A percentile compares a stretch with the other conserved stretches of the same genome.
Evolutionary conservation across 1,140 invertebrate species (phyloP).

Genomic region (Drosophila kohkoa): DNA sequence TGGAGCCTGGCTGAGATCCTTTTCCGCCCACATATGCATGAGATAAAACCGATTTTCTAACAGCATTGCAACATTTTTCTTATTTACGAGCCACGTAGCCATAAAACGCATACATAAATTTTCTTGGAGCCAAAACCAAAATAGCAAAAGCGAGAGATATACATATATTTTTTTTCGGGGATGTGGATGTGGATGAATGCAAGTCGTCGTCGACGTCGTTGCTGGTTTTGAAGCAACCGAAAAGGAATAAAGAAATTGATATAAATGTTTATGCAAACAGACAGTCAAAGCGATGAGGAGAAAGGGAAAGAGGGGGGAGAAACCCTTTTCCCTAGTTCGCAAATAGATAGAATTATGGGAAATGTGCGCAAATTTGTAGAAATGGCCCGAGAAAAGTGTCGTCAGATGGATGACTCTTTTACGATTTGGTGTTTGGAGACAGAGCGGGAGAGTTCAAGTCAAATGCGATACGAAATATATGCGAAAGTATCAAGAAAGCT

Average conservation of each 20-base stretch:
- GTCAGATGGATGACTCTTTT: conserved; percentile 50
- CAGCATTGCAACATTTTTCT: conserved; percentile 76
- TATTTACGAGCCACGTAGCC: conserved; percentile 79
- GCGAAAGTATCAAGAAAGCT: conserved; percentile 11
- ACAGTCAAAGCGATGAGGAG: conserved; percentile 6
- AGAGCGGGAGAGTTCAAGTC: not conserved
- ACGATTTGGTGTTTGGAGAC: conserved; percentile 6
- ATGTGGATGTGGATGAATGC: conserved; percentile 43
- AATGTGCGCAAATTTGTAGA: conserved; percentile 54
- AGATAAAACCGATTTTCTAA: conserved; percentile 69
- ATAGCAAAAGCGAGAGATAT: conserved; percentile 21
- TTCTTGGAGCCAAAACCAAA: conserved; percentile 50
- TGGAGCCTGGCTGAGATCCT: not conserved
- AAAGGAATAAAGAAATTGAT: conserved; percentile 79
- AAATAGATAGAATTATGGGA: conserved; percentile 52
- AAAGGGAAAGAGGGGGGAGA: not conserved
- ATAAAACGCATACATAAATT: conserved; percentile 81
- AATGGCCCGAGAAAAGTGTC: conserved; percentile 44
- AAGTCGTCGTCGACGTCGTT: conserved; percentile 35
- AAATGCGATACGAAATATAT: conserved; percentile 25
- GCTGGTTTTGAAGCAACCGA: conserved; percentile 30
- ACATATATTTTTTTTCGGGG: not conserved
- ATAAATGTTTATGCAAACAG: conserved; percentile 72
- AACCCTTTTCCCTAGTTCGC: conserved; percentile 20
- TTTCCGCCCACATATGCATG: conserved; percentile 31